Evolutionary conservation across 37 sponge, comb jelly and placozoan genomes (phyloP).

Genomic region (Theonella swinhoei): DNA sequence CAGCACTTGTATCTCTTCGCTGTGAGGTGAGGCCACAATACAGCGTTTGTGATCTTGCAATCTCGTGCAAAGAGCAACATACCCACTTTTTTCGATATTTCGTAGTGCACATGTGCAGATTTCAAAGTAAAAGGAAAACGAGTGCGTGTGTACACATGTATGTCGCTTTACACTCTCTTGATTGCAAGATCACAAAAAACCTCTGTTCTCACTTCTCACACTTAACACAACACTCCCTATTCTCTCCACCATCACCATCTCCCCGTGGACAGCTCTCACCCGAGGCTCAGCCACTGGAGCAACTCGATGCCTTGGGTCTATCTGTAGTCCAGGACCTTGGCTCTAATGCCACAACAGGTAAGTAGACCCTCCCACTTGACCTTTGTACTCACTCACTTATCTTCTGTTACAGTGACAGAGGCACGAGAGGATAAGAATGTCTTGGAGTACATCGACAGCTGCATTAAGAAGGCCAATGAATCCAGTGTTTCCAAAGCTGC

Average conservation of each 20-base stretch:
- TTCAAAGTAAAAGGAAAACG: neutral
- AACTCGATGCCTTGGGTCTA: constrained; percentile 58
- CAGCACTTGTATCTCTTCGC: constrained; percentile 86
- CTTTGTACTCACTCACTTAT: no score
- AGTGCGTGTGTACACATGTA: constrained; percentile 2
- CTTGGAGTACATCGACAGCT: constrained; percentile 70
- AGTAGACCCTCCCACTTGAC: neutral
- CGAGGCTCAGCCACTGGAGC: constrained; percentile 50
- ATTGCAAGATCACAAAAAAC: neutral
- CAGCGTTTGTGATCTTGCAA: no score
- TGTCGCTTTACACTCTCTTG: neutral
- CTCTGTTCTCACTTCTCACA: neutral
- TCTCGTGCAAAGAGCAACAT: no score
- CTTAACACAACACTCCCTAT: neutral
- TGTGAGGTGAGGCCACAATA: constrained; percentile 77
- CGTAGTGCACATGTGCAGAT: no score
- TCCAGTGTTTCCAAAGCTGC: constrained; percentile 58
- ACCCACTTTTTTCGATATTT: no score
- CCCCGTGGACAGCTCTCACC: constrained; percentile 18
- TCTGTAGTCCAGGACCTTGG: constrained; percentile 50
- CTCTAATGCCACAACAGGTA: constrained; percentile 49
- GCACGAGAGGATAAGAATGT: constrained; percentile 70
- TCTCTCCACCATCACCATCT: neutral
- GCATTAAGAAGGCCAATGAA: constrained; percentile 72
- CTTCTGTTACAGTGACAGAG: constrained; percentile 52